Conservation (phyloP, 1,140 invertebrate species). For the Pseudoatta argentina region DNA sequence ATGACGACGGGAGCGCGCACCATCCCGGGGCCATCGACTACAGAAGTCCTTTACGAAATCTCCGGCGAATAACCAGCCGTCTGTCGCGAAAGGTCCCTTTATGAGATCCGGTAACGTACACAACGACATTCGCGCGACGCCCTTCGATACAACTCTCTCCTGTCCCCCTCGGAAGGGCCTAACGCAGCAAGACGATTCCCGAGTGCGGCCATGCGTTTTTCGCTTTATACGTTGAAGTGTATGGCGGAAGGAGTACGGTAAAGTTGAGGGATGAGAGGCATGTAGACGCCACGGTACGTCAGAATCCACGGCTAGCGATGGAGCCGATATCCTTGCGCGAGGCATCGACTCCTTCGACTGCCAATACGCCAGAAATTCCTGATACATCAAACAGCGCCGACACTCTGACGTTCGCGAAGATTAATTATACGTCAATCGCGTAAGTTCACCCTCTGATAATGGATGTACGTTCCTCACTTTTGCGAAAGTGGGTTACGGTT, state of each 20-base stretch:
- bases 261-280: not conserved
- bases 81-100: slow-evolving; percentile 71
- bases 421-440: slow-evolving; percentile 55
- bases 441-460: slow-evolving; percentile 38
- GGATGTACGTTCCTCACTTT: not conserved
- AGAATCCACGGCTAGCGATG: slow-evolving; percentile 19
- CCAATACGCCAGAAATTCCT: slow-evolving; percentile 52
- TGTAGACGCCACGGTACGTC: not conserved
- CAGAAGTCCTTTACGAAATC: slow-evolving; percentile 70
- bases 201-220: slow-evolving; percentile 74
- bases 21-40: slow-evolving; percentile 39
- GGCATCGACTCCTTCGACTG: slow-evolving; percentile 42
- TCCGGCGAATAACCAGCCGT: slow-evolving; percentile 61
- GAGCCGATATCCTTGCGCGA: slow-evolving; percentile 29
- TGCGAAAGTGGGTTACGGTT: slow-evolving; percentile 31
- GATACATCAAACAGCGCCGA: slow-evolving; percentile 38
- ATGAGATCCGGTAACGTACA: slow-evolving; percentile 53
- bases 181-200: slow-evolving; percentile 73
- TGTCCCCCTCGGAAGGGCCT: slow-evolving; percentile 48
- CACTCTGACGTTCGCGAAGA: slow-evolving; percentile 24
- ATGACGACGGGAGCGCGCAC: slow-evolving; percentile 23
- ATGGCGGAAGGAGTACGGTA: slow-evolving; percentile 39
- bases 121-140: slow-evolving; percentile 54
- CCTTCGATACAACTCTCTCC: slow-evolving; percentile 50
- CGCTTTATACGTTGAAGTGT: slow-evolving; percentile 68